Evolutionary conservation across 2,113 vertebrate species (phyloP), one percentile per base, ranked within the genome.

Genomic region (Crotalus helleri): DNA sequence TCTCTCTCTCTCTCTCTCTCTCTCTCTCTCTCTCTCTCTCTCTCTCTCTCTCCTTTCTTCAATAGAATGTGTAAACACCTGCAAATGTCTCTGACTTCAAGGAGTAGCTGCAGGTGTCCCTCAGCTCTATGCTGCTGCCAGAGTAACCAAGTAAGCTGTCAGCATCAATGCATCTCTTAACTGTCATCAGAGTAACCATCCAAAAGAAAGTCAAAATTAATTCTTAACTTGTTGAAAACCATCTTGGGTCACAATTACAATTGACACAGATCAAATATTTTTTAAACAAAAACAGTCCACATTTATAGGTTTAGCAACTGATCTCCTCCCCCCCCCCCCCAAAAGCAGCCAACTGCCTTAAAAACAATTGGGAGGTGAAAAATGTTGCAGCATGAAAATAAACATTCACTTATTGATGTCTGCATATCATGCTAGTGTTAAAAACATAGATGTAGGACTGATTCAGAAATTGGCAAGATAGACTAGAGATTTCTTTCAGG

Each of bases 191-290:
- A 1, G 0, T 91, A 94, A 91, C 91, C 2, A 33, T 94, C 91
- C 90, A 0, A 17, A 85, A 95, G 94, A 89, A 94, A 95, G 93
- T 24, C 87, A 3, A 1, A 51, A 94, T 44, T 94, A 85, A 94
- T 95, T 93, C 0, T 10, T 58, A 92, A 81, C 55, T 90, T 1
- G 24, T 93, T 0, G 88, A 19, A 49, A 33, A 94, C 95, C 93
- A 92, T 92, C 92, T 92, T 91, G 51, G 94, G 94, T 94, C 74
- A 93, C 29, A 86, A 93, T 94, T 93, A 81, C 4, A 0, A 54
- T n/a, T 96, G 94, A 95, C 94, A 90, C 53, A 95, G 59, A 88
- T 95, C 93, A 86, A 92, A 3, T 23, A 90, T 89, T 95, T 91
- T 91, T 95, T 95, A 94, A 90, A 94, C 91, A 93, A 92, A 94